Conservation (phyloP, 2,113 vertebrate species). For the Ancistrus triradiatus region DNA sequence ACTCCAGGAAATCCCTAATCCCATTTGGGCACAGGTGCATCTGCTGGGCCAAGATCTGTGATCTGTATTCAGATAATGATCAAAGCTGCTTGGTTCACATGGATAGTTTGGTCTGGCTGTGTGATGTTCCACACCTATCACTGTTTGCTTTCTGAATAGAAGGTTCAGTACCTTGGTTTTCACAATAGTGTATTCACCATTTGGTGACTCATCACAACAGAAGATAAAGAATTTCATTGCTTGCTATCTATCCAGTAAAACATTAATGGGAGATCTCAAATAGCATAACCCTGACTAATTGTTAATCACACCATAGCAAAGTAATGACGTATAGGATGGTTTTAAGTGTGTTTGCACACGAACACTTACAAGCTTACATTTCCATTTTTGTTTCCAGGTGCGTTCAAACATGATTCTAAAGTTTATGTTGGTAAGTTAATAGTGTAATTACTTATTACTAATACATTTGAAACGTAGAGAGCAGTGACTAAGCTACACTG, state of each 20-base stretch:
- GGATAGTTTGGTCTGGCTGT: slow-evolving; percentile 22
- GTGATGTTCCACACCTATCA: slow-evolving; percentile 1
- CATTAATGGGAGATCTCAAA: not conserved
- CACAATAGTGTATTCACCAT: not conserved
- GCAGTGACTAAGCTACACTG: too few species aligned
- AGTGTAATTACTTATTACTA: too few species aligned
- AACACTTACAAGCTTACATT: too few species aligned
- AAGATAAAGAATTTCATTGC: not conserved
- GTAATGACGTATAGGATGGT: not conserved
- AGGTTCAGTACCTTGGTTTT: not conserved
- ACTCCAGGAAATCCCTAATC: slow-evolving; percentile 41
- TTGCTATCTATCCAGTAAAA: not conserved
- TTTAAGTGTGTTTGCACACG: not conserved
- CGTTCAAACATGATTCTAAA: too few species aligned
- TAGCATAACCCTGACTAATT: not conserved
- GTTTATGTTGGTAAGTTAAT: too few species aligned
- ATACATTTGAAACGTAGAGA: too few species aligned
- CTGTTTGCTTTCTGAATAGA: slow-evolving; percentile 19
- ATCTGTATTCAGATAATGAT: slow-evolving; percentile 40
- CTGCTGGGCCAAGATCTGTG: slow-evolving; percentile 23
- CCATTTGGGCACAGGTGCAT: slow-evolving; percentile 26
- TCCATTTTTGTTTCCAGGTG: not conserved
- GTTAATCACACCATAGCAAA: not conserved
- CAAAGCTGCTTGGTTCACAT: slow-evolving; percentile 36
- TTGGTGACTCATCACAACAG: not conserved